These are phyloP conservation scores for Hippocampus barbouri DNA, from an alignment of 2,113 vertebrate species.

Conservation along the genomic window DNA sequence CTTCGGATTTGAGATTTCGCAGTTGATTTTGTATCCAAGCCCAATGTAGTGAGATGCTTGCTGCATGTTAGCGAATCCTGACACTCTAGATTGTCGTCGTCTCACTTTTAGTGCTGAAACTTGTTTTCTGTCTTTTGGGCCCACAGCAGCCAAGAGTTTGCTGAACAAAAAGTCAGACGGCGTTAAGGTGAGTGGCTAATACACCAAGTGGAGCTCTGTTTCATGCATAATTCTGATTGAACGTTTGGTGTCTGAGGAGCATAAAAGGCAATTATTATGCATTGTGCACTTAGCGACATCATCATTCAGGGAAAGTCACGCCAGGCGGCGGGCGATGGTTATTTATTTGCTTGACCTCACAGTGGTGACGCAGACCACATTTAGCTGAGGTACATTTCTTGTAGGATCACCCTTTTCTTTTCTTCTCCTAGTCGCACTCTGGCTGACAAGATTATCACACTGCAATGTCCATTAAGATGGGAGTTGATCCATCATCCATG, in stretches of 20 bases:
- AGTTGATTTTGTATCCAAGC: slow-evolving; percentile 40
- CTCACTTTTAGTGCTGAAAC: slow-evolving; percentile 27
- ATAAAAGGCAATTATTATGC: slow-evolving; percentile 36
- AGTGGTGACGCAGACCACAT: slow-evolving; percentile 1
- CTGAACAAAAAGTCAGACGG: slow-evolving; percentile 89
- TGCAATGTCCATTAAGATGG: slow-evolving; percentile 16
- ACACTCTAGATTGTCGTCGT: slow-evolving; percentile 7
- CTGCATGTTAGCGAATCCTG: slow-evolving; percentile 61
- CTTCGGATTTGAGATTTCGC: slow-evolving; percentile 47
- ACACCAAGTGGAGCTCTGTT: slow-evolving; percentile 15
- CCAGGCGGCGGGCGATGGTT: slow-evolving; percentile 20
- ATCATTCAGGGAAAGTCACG: slow-evolving; percentile 61
- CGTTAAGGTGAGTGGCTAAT: slow-evolving; percentile 82
- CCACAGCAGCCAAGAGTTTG: slow-evolving; percentile 94
- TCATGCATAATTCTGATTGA: slow-evolving; percentile 47
- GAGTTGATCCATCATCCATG: slow-evolving; percentile 1
- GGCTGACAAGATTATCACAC: not conserved
- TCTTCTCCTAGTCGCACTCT: slow-evolving; percentile 16
- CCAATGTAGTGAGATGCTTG: slow-evolving; percentile 43
- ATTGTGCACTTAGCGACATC: slow-evolving; percentile 37
- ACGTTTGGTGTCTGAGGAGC: slow-evolving; percentile 31
- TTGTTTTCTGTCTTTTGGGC: slow-evolving; percentile 7
- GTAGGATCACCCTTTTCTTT: slow-evolving; percentile 6
- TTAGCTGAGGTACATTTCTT: not conserved
- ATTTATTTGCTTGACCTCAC: slow-evolving; percentile 14